Evolutionary conservation across 2,888 invertebrate species (phyloP).

Genomic region (Dryobota labecula): DNA sequence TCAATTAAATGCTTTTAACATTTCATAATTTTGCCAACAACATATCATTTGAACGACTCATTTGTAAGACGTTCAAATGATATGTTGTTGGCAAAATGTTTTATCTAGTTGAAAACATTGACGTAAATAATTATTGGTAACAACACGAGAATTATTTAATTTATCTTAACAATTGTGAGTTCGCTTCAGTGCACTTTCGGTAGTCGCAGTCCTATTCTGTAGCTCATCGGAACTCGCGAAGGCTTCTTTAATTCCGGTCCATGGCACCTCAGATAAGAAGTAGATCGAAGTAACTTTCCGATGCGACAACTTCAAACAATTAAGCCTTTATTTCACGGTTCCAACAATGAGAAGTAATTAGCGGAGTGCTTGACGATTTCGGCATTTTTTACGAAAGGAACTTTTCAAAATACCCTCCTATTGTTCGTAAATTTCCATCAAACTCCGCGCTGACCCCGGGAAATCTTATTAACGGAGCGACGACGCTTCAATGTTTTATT

Average conservation of each 20-base stretch:
- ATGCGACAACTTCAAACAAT: conserved; percentile 83
- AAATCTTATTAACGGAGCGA: conserved; percentile 79
- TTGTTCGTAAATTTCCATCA: conserved; percentile 79
- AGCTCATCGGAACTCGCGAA: conserved; percentile 44
- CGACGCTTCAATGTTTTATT: conserved; percentile 64
- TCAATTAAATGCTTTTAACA: conserved; percentile 50
- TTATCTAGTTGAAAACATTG: conserved; percentile 11
- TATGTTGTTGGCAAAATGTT: too few relatives aligned
- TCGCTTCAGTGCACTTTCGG: conserved; percentile 52
- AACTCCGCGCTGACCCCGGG: conserved; percentile 72
- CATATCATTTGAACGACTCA: conserved; percentile 28
- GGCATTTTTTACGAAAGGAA: conserved; percentile 76
- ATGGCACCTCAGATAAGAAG: conserved; percentile 71
- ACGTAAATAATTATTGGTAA: conserved; percentile 28
- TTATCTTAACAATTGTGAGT: conserved; percentile 43
- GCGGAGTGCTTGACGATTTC: conserved; percentile 74
- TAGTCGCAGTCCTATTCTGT: conserved; percentile 47
- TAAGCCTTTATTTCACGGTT: conserved; percentile 83
- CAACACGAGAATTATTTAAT: conserved; percentile 42
- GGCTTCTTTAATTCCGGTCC: conserved; percentile 72
- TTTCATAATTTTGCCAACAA: conserved; percentile 43
- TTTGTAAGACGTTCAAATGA: too few relatives aligned
- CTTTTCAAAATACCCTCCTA: conserved; percentile 69
- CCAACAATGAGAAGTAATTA: conserved; percentile 87
- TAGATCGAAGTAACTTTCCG: conserved; percentile 75